These are phyloP conservation scores for Noctuana brunneofusca DNA, from an alignment of 2,888 invertebrate species.

Conservation along the genomic window DNA sequence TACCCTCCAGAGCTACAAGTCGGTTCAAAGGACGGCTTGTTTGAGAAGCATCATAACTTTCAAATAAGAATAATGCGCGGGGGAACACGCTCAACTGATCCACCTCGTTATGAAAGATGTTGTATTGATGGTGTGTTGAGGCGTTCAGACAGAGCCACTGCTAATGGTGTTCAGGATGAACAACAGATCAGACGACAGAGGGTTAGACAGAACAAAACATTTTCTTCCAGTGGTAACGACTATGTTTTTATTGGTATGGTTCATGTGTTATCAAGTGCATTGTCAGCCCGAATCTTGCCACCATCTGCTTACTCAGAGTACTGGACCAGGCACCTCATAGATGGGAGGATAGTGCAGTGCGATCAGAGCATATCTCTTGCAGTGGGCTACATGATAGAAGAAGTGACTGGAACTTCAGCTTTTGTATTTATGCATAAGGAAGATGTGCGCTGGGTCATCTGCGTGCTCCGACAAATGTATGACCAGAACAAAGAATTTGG, in stretches of 20 bases:
- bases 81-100: constrained; percentile 86
- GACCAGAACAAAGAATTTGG: constrained; percentile 92
- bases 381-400: constrained; percentile 94
- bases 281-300: constrained; percentile 84
- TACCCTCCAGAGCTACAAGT: constrained; percentile 79
- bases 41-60: constrained; percentile 81
- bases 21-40: constrained; percentile 58
- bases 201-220: constrained; percentile 77
- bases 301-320: constrained; percentile 90
- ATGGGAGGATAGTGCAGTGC: constrained; percentile 94
- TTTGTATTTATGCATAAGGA: constrained; percentile 95
- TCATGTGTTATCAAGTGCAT: constrained; percentile 81
- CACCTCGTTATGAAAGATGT: constrained; percentile 87
- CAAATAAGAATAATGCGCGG: constrained; percentile 85
- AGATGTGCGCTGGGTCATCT: constrained; percentile 94
- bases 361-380: constrained; percentile 95
- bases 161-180: constrained; percentile 76
- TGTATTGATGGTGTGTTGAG: constrained; percentile 86
- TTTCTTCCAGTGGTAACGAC: constrained; percentile 84
- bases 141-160: constrained; percentile 82
- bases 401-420: constrained; percentile 93
- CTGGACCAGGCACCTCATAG: constrained; percentile 93
- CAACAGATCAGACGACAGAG: constrained; percentile 76
- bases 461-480: constrained; percentile 94
- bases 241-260: constrained; percentile 89